Evolutionary conservation across 1,140 invertebrate species (phyloP), one percentile per base, ranked within the genome.

Genomic region (Lerema accius): DNA sequence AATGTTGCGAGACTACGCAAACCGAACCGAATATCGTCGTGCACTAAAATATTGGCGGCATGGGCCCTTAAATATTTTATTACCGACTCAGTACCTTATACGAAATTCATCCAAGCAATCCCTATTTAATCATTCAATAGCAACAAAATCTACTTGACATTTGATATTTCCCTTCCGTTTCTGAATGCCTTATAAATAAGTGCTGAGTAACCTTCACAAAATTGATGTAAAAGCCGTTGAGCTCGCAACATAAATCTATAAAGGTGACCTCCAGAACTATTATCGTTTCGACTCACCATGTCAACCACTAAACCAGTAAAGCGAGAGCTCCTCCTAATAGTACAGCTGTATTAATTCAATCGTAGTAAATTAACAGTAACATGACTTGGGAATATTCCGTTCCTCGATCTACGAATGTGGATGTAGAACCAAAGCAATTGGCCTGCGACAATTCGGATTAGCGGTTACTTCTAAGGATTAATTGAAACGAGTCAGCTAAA

Each of bases 221-320:
- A 62, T 62, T 50, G 59, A 62, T 26, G 59, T 48, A 53, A 63
- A 63, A 13, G 51, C 35, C 56, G 46, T 53, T 19, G 63, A 28
- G 42, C 4, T 59, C 51, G 50, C 45, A 43, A 43, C 32, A 69
- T 65, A 63, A 69, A 69, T 69, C 46, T 58, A 60, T 63, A 65
- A 69, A 62, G 48, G 9, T 59, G 42, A 50, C 59, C 59, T 45
- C 46, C 45, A 51, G 39, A 46, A 19, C 28, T 9, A 9, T 32
- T 32, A 53, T 48, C 48, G 39, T 9, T 4, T 14, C 3, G 16
- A 17, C 16, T 23, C 9, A 23, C 16, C 7, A 11, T 23, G 4
- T n/a, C 10, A 46, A 3, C 16, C 4, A 32, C 4, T 32, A 9
- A 7, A 32, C 28, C 7, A 7, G 4, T 7, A 9, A 32, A 32